These are phyloP conservation scores for Anguilla rostrata DNA, from an alignment of 2,113 vertebrate species.

Conservation along the genomic window DNA sequence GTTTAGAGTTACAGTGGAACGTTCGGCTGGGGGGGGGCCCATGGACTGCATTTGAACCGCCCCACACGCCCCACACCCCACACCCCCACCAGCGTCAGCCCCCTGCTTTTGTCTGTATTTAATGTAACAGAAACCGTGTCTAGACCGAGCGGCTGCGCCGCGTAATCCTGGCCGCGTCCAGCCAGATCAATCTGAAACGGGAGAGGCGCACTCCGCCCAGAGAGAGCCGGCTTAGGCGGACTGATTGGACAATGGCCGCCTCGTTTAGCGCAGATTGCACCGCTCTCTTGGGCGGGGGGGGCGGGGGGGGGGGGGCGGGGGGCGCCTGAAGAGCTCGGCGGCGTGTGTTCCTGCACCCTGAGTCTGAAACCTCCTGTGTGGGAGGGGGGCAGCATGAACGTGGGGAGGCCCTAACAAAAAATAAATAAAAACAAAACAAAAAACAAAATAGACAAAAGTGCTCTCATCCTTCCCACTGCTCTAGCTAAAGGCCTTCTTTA, in stretches of 20 bases:
- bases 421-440: neutral
- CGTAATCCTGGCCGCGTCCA: constrained; percentile 92
- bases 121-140: constrained; percentile 90
- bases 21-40: neutral
- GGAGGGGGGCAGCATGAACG: neutral
- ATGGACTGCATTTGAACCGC: constrained; percentile 26
- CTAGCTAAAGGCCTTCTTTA: neutral
- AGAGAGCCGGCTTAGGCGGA: constrained; percentile 72
- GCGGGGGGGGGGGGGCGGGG: neutral
- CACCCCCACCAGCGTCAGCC: constrained; percentile 63
- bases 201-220: constrained; percentile 78
- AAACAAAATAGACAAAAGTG: neutral
- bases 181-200: constrained; percentile 90
- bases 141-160: constrained; percentile 92
- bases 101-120: constrained; percentile 82
- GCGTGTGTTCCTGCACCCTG: neutral
- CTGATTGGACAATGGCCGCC: constrained; percentile 73
- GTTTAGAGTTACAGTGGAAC: constrained; percentile 26
- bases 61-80: neutral
- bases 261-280: constrained; percentile 62
- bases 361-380: neutral
- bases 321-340: neutral
- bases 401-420: neutral
- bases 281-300: constrained; percentile 32
- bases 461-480: neutral